Base-by-base conservation (phyloP, 23 tunicate species). In the Halocynthia roretzi region DNA sequence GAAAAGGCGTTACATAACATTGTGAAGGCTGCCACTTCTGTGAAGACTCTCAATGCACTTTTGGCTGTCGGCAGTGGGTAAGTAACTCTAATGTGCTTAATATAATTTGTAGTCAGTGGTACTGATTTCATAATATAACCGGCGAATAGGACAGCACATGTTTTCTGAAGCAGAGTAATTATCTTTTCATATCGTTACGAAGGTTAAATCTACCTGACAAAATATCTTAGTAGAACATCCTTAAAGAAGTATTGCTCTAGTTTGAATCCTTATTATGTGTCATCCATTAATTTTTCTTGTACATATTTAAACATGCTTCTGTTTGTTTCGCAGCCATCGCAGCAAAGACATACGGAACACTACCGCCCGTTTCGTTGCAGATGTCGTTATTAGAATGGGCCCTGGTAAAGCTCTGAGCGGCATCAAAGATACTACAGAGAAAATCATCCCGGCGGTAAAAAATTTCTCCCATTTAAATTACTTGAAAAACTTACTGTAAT, bases 391-490 rank as follows among this genome's bases (percentile, higher is more conserved):
- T 6, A 92, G 82, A 68, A 92, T 92, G 71, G 87, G 87, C 12
- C 85, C 87, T 44, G 98, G 85, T 54, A 86, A 92, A 69, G 82
- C 87, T 5, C 75, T 92, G 31, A 82, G 85, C 63, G 87, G 92
- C 7, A 65, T 83, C 0, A 86, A 83, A 55, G 98, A 92, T 54
- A 78, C 81, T 21, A 83, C 87, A 48, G 92, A 92, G 21, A 83
- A 69, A 18, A 66, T 92, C 17, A 8, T 92, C 19, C 84, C 82
- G 49, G 92, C 92, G 82, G 98, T 92, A 72, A 82, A 88, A 61
- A 31, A 31, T 31, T 31, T 31, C 44, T 31, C 44, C 44, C 44
- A 31, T 31, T 31, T 31, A 31, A 31, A 31, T 31, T 31, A 31
- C 44, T 31, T 31, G 44, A 31, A 31, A 0, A 31, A 31, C 17